phyloP scores from a whole-genome alignment of 2,797 vertebrate genomes.

The Pitangus sulphuratus region DNA sequence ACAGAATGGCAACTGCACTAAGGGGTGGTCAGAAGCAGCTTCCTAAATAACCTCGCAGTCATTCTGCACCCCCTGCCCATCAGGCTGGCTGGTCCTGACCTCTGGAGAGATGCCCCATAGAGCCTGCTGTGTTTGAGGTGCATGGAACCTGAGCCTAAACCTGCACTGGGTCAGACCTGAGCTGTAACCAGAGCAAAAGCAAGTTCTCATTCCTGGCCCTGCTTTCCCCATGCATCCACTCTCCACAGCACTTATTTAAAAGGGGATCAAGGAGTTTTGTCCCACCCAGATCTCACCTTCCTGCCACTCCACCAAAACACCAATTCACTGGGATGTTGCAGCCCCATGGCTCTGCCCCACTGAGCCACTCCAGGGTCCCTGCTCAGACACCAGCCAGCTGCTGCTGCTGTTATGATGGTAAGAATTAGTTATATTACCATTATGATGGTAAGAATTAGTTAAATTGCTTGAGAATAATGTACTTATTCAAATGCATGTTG shows the following conservation, averaged over 20 bases:
- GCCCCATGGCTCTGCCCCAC: not conserved
- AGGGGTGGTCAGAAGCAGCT: not conserved
- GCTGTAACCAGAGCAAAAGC: not conserved
- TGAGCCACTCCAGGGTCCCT: not conserved
- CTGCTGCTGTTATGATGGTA: not conserved
- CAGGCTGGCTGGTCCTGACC: not conserved
- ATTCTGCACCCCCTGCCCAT: not conserved
- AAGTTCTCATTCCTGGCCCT: not conserved
- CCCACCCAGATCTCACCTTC: not conserved
- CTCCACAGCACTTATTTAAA: not conserved
- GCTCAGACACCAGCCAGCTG: not conserved
- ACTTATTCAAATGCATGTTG: not conserved
- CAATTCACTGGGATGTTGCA: not conserved
- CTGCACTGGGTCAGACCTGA: not conserved
- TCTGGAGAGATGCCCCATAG: not conserved
- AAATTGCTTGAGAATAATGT: not conserved
- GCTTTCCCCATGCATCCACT: rapidly evolving
- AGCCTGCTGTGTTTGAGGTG: not conserved
- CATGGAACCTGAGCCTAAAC: rapidly evolving
- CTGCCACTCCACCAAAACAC: not conserved
- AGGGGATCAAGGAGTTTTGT: rapidly evolving
- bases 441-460: too few species aligned
- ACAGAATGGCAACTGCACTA: not conserved
- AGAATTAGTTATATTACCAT: too few species aligned
- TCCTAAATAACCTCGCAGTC: not conserved